Evolutionary conservation across 1,140 invertebrate species (phyloP).

Genomic region (Bombus pascuorum): DNA sequence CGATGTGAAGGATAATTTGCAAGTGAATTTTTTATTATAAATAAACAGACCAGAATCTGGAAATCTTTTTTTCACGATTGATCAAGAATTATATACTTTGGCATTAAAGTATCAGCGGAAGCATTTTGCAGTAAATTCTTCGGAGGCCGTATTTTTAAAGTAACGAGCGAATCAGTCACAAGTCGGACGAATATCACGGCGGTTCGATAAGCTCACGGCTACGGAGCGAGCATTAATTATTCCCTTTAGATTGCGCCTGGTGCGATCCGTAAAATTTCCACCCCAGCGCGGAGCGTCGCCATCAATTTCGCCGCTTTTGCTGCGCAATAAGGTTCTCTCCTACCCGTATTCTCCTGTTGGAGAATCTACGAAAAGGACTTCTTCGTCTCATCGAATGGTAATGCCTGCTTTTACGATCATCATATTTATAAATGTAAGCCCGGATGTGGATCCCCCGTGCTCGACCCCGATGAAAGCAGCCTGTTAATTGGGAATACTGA

Average conservation of each 20-base stretch:
- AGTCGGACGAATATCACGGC: not conserved
- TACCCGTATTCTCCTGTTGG: not conserved
- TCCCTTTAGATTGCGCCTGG: constrained; percentile 68
- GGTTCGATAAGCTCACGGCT: constrained; percentile 52
- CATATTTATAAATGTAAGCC: constrained; percentile 75
- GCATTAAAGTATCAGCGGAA: not conserved
- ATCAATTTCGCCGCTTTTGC: constrained; percentile 63
- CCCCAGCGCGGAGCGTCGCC: constrained; percentile 52
- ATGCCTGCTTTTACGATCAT: constrained; percentile 71
- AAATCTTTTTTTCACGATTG: no score
- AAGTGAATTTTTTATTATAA: no score
- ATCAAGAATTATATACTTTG: not conserved
- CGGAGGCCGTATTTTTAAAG: not conserved
- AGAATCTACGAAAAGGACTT: constrained; percentile 53
- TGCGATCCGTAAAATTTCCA: constrained; percentile 63
- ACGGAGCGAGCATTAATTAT: constrained; percentile 67
- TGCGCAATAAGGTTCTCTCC: constrained; percentile 43
- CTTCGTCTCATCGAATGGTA: constrained; percentile 62
- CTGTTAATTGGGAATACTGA: constrained; percentile 81
- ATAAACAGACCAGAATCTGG: no score
- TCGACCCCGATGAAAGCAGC: constrained; percentile 74
- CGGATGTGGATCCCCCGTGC: constrained; percentile 46
- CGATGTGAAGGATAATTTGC: no score
- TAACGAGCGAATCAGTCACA: constrained; percentile 12
- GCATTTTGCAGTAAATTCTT: not conserved